Base-by-base conservation (phyloP, 2,888 invertebrate species). In the Diploptera punctata region DNA sequence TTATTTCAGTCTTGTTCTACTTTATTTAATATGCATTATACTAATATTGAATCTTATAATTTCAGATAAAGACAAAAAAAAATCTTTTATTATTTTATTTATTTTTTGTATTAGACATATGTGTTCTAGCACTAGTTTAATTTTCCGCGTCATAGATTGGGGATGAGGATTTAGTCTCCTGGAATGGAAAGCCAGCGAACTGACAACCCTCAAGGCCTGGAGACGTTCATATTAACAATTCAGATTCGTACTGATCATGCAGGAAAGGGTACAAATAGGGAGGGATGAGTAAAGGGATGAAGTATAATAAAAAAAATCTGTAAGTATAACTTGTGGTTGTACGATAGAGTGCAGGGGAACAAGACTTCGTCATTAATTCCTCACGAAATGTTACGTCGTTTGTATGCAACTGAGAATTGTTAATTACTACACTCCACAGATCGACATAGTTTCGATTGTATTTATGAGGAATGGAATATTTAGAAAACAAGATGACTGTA, bases 241-340 rank as follows among this genome's bases (percentile, higher is more conserved):
- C 71, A 71, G 71, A 71, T 71, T 71, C 67, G 52, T 67, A 67
- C 71, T 71, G 71, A 71, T 71, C 60, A 57, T 10, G 54, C 60
- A 38, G 69, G n/a, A 69, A 52, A 31, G 47, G 62, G 65, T 21
- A 29, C n/a, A 16, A 60, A 52, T 38, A 21, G 49, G 65, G 62
- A 31, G 31, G 67, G 65, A 38, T 19, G 21, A 33, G 33, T 18
- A 21, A 2, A 18, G 21, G 29, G 21, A 18, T 52, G 21, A 52
- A 18, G 19, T 21, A 21, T 62, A 24, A 18, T 13, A 19, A 62
- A 18, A 5, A 38, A 31, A 21, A 21, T 21, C 19, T 21, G 10
- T 4, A 19, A 43, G 3, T 13, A 24, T 21, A 62, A 2, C 24
- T 43, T 43, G 24, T 19, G 24, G 43, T 62, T 16, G 19, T 16